Evolutionary conservation across 1,140 invertebrate genomes (phyloP).

Genomic region (Pachypeltis micranthus): DNA sequence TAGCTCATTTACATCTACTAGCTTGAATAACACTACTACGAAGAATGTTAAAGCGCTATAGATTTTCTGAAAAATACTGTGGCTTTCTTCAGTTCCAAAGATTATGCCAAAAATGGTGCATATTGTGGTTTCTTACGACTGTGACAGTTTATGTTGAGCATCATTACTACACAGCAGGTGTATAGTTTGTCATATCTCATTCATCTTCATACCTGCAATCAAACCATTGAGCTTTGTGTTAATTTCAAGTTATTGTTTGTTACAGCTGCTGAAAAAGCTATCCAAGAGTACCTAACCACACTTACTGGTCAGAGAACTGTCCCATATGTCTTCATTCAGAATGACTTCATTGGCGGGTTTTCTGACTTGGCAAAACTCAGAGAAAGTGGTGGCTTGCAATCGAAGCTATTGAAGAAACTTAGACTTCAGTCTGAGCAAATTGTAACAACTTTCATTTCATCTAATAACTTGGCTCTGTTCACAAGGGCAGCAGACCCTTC

Average conservation of each 20-base stretch:
- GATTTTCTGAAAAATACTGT: too few relatives aligned
- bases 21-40: too few relatives aligned
- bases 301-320: slow-evolving; percentile 76
- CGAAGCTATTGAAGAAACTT: not conserved
- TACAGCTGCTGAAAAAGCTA: slow-evolving; percentile 28
- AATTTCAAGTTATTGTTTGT: not conserved
- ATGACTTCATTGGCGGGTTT: slow-evolving; percentile 69
- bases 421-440: not conserved
- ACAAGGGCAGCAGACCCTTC: slow-evolving; percentile 79
- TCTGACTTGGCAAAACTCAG: slow-evolving; percentile 7
- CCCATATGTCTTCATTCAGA: slow-evolving; percentile 82
- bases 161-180: not conserved
- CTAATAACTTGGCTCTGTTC: slow-evolving; percentile 67
- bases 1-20: too few relatives aligned
- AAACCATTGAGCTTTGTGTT: not conserved
- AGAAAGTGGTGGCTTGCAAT: not conserved
- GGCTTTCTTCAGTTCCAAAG: too few relatives aligned
- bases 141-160: not conserved
- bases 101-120: too few relatives aligned
- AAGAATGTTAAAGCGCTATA: too few relatives aligned
- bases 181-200: not conserved
- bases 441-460: not conserved
- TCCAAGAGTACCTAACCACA: slow-evolving; percentile 63
- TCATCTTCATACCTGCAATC: not conserved
- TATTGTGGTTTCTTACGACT: too few relatives aligned